Evolutionary conservation across 1,140 invertebrate species (phyloP).

Genomic region (Aphaenogaster ashmeadi): DNA sequence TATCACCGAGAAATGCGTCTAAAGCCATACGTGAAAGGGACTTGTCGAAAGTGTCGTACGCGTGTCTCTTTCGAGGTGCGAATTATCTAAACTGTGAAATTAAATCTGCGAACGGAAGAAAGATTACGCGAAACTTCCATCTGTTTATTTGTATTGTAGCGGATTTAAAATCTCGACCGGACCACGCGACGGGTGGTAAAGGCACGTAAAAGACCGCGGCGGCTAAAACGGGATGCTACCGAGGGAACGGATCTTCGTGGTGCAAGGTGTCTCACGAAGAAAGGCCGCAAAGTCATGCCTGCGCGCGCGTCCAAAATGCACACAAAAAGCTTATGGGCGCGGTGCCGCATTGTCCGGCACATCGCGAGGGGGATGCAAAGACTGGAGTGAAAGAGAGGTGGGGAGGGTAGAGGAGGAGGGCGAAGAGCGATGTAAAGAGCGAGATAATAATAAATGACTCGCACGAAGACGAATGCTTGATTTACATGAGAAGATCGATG

Average conservation of each 20-base stretch:
- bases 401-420: neutral
- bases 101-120: neutral
- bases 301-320: conserved; percentile 57
- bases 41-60: neutral
- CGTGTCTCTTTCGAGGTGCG: neutral
- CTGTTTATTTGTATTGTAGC: conserved; percentile 63
- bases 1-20: conserved; percentile 15
- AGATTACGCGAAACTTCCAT: conserved; percentile 4
- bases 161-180: conserved; percentile 62
- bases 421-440: conserved; percentile 57
- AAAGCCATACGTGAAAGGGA: neutral
- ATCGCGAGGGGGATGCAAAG: conserved; percentile 51
- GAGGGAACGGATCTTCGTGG: conserved; percentile 51
- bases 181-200: conserved; percentile 42
- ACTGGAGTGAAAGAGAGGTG: neutral
- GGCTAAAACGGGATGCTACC: conserved; percentile 40
- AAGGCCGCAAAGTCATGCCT: conserved; percentile 61
- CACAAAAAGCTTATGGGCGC: conserved; percentile 64
- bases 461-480: conserved; percentile 65
- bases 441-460: conserved; percentile 74
- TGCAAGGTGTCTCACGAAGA: conserved; percentile 67
- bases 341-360: conserved; percentile 57
- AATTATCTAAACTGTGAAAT: neutral
- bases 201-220: conserved; percentile 23
- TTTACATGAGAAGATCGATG: conserved; percentile 74